Evolutionary conservation across 2,888 invertebrate genomes (phyloP).

Genomic region (Phortica magna): DNA sequence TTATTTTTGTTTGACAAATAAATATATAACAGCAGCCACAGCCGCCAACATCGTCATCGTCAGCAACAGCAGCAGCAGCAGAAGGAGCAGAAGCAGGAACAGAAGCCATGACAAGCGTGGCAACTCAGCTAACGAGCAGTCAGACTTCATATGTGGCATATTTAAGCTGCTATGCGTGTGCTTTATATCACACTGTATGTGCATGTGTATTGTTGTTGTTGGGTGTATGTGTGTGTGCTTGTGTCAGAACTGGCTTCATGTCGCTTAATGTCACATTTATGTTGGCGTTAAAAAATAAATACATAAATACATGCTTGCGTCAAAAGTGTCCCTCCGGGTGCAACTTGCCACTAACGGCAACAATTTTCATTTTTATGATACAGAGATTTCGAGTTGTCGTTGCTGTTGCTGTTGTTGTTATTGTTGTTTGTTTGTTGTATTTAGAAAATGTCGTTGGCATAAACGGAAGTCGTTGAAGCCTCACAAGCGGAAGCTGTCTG

Average conservation of each 20-base stretch:
- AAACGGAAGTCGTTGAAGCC: constrained; percentile 11
- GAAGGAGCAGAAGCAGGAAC: background rate
- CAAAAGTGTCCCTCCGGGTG: constrained; percentile 4
- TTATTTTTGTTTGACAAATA: constrained; percentile 38
- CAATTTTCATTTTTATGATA: background rate
- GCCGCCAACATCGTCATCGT: background rate
- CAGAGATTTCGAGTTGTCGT: constrained; percentile 11
- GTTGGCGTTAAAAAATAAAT: constrained; percentile 33
- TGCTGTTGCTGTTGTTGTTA: background rate
- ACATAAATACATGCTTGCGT: constrained; percentile 27
- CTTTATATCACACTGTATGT: constrained; percentile 24
- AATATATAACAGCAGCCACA: constrained; percentile 21
- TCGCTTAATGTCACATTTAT: constrained; percentile 37
- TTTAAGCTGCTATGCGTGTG: background rate
- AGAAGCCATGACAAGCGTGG: background rate
- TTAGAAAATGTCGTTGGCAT: background rate
- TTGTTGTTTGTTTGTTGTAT: background rate
- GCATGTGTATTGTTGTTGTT: background rate
- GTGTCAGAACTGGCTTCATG: constrained; percentile 27
- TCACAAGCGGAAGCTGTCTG: constrained; percentile 44
- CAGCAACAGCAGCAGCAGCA: background rate
- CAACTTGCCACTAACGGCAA: background rate
- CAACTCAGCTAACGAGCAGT: constrained; percentile 11
- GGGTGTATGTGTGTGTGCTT: constrained; percentile 6
- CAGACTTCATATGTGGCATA: background rate